Conservation (phyloP, 2,888 invertebrate species). For the Acanthosoma haemorrhoidale region DNA sequence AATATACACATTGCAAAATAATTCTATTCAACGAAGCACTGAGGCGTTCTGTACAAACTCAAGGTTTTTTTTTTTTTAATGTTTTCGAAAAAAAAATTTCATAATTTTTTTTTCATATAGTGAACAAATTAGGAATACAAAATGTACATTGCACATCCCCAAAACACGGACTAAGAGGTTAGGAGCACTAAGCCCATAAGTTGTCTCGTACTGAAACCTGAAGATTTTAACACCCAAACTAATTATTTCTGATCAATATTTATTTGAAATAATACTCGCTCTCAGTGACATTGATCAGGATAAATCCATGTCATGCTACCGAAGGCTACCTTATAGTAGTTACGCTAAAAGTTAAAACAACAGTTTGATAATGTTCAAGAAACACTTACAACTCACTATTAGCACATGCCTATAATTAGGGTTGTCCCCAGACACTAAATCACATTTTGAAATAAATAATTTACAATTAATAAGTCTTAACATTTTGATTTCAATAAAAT, state of each 20-base stretch:
- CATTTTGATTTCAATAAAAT: background rate
- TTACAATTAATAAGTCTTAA: background rate
- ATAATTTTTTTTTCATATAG: background rate
- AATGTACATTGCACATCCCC: conserved; percentile 23
- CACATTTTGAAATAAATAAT: background rate
- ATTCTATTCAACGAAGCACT: conserved; percentile 1
- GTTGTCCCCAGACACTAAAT: conserved; percentile 2
- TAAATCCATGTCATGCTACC: background rate
- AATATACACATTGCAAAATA: conserved; percentile 22
- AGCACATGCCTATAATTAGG: background rate
- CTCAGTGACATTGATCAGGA: background rate
- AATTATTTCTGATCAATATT: conserved; percentile 10
- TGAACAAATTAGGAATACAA: background rate
- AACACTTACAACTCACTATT: conserved; percentile 10
- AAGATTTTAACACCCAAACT: conserved; percentile 3
- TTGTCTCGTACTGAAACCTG: background rate
- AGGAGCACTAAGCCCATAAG: background rate
- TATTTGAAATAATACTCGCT: background rate
- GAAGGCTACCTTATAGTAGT: background rate
- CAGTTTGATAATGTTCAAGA: background rate
- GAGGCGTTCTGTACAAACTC: conserved; percentile 1
- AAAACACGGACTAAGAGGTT: conserved; percentile 3
- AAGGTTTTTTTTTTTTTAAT: background rate
- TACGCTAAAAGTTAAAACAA: background rate
- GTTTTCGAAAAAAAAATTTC: background rate